Percentiles rank a stretch among this genome's conserved stretches.
These are phyloP conservation scores for Tichodroma muraria DNA, from an alignment of 2,113 vertebrate species.

Conservation along the genomic window DNA sequence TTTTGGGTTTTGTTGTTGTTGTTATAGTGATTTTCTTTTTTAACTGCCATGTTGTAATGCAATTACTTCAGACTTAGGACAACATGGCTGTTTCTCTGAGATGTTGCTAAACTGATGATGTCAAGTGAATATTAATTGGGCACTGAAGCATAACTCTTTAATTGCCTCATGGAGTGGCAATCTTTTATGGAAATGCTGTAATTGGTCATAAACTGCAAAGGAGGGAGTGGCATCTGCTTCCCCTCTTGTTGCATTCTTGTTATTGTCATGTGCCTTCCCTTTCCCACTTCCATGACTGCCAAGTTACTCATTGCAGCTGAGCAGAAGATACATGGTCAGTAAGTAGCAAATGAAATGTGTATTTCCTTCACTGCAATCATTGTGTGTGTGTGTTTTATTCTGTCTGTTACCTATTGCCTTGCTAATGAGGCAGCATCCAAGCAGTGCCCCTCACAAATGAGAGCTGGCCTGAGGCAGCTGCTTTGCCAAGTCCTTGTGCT, in stretches of 20 bases:
- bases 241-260: background rate
- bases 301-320: background rate
- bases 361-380: background rate
- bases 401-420: background rate
- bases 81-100: slow-evolving; percentile 17
- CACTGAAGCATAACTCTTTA: slow-evolving; percentile 53
- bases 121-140: slow-evolving; percentile 57
- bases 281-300: background rate
- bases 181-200: background rate
- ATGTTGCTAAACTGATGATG: slow-evolving; percentile 40
- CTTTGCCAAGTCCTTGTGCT: background rate
- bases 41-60: background rate
- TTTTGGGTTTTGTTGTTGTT: background rate
- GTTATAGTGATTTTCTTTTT: background rate
- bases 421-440: background rate
- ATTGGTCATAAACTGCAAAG: background rate
- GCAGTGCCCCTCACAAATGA: background rate
- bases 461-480: background rate
- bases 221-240: background rate
- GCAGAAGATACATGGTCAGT: background rate
- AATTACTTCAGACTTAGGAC: slow-evolving; percentile 19
- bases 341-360: background rate
- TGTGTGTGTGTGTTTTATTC: background rate
- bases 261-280: background rate
- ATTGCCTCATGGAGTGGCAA: slow-evolving; percentile 34